phyloP scores from a whole-genome alignment of 2,797 vertebrate genomes.

The Dendrocincla tyrannina region DNA sequence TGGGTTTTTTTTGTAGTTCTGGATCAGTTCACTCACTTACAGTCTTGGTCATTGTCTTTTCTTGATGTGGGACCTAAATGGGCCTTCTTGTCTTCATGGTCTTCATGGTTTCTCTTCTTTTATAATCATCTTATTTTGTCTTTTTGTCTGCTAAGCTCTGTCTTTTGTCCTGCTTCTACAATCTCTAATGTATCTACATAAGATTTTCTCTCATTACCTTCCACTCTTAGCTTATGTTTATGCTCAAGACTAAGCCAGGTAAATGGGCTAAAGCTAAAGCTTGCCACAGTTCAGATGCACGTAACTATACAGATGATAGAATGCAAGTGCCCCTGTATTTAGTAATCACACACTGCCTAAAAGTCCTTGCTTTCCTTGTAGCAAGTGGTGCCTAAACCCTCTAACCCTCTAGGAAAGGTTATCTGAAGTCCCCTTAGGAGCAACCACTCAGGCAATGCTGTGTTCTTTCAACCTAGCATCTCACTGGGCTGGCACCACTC shows the following conservation, averaged over 20 bases:
- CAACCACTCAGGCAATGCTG: not conserved
- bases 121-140: slow-evolving; percentile 1
- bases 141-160: not conserved
- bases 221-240: not conserved
- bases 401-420: not conserved
- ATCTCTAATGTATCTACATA: not conserved
- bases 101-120: not conserved
- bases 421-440: not conserved
- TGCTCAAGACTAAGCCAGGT: not conserved
- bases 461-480: not conserved
- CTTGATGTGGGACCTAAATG: not conserved
- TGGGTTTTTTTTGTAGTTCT: slow-evolving; percentile 27
- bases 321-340: not conserved
- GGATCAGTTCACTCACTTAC: not conserved
- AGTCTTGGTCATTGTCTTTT: not conserved
- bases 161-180: not conserved
- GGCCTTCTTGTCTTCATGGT: not conserved
- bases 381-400: not conserved
- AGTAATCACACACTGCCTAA: not conserved
- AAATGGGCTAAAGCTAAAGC: not conserved
- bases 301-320: not conserved
- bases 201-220: not conserved
- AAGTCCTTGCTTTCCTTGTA: not conserved
- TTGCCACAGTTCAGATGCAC: not conserved
- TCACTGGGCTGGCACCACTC: not conserved